Conservation (phyloP, 2,797 vertebrate genomes). For the Mycteria americana region DNA sequence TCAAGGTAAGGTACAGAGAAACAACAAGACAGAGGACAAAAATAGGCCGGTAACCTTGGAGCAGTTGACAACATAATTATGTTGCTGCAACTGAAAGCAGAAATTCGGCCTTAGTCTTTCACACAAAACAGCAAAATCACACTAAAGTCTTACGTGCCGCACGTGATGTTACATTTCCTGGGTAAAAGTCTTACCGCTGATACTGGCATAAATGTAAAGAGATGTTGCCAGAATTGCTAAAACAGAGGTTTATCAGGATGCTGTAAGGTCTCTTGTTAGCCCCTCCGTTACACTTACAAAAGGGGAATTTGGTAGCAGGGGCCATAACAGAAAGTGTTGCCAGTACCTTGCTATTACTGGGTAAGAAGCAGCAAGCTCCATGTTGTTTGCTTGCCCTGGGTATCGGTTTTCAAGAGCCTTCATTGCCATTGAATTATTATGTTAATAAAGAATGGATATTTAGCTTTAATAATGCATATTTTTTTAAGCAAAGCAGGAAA, state of each 20-base stretch:
- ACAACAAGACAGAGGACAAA: background rate
- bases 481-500: background rate
- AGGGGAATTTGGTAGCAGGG: background rate
- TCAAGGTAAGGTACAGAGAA: background rate
- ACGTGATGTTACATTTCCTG: background rate
- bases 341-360: background rate
- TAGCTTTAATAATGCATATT: background rate
- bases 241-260: background rate
- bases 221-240: background rate
- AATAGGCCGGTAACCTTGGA: background rate
- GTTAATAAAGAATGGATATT: background rate
- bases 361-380: background rate
- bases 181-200: background rate
- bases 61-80: background rate
- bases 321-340: background rate
- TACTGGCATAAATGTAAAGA: background rate
- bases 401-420: background rate
- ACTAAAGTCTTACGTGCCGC: background rate
- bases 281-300: background rate
- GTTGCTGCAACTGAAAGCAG: background rate
- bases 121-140: background rate
- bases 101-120: background rate
- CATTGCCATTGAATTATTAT: background rate
- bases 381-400: background rate
- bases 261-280: background rate